Percentiles rank a stretch among this genome's conserved stretches.
These are phyloP conservation scores for Maccullochella peelii DNA, from an alignment of 2,113 vertebrate species.

Conservation along the genomic window DNA sequence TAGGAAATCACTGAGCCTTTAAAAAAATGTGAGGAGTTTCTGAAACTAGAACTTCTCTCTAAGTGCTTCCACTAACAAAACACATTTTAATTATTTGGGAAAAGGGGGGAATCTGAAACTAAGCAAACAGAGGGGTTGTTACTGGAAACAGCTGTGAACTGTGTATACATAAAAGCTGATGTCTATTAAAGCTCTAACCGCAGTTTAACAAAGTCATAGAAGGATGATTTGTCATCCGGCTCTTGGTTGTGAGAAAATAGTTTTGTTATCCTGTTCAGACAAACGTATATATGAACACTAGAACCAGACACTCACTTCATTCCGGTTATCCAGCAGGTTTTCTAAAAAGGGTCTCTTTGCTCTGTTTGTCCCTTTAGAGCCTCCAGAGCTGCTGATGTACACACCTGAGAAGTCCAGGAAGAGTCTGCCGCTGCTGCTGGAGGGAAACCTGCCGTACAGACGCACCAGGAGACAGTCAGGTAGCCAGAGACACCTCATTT, in stretches of 20 bases:
- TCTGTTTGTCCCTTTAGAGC: slow-evolving; percentile 77
- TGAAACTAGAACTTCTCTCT: too few relatives aligned
- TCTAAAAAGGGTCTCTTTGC: background rate
- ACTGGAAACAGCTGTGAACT: too few relatives aligned
- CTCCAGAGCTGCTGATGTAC: slow-evolving; percentile 84
- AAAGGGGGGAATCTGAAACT: too few relatives aligned
- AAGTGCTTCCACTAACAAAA: too few relatives aligned
- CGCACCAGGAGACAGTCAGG: slow-evolving; percentile 88
- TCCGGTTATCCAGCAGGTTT: background rate
- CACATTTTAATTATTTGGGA: too few relatives aligned
- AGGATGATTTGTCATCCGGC: too few relatives aligned
- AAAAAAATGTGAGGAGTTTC: too few relatives aligned
- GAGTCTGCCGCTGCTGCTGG: slow-evolving; percentile 80
- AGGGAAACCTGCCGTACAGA: slow-evolving; percentile 76
- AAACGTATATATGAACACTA: background rate
- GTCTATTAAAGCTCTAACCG: too few relatives aligned
- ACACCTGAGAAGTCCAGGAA: slow-evolving; percentile 85
- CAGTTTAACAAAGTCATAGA: too few relatives aligned
- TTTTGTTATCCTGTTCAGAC: background rate
- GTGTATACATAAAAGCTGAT: too few relatives aligned
- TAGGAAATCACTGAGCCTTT: too few relatives aligned
- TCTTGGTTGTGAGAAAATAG: background rate
- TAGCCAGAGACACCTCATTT: slow-evolving; percentile 38
- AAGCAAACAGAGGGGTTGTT: too few relatives aligned
- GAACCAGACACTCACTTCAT: background rate